Base-by-base conservation (phyloP, 2,888 invertebrate genomes). In the Ligdia adustata region DNA sequence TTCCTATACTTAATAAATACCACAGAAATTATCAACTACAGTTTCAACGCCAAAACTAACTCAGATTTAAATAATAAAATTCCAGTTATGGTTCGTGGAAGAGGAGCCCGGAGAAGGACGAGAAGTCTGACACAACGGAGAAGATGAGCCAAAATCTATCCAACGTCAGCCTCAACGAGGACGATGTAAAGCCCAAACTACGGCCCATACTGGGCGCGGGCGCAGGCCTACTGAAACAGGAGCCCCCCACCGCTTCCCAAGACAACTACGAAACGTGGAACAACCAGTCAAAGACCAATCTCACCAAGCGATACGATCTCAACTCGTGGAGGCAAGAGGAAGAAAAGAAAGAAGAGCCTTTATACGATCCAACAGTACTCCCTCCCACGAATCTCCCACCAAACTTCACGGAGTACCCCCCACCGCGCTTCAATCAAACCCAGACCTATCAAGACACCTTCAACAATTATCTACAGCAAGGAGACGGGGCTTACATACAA, bases 181-280 rank as follows among this genome's bases (percentile, higher is more conserved):
- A 82, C 1, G 84, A 85, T n/a, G 40, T 69, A 0, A 89, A 87
- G 37, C 88, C 89, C 0, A 88, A 87, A 7, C 52, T 88, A 4
- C 69, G 90, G 48, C 90, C 90, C 0, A 90, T 90, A 2, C 58
- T 90, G 1, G 90, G 90, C 0, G 90, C 89, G 0, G 90, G 89
- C 0, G 88, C 88, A 0, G 86, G 81, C 0, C 35, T 87, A 0
- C 12, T 86, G 0, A 66, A 83, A 16, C 86, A 86, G 22, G 22
- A n/a, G 18, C 4, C 18, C 18, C 4, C 6, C 18, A 18, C 6
- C 18, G 18, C 18, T 18, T 18, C 18, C 1, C 82, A 78, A 4
- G 85, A 87, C 0, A 77, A 51, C 1, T 85, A 79, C 15, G 88
- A 88, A 0, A 77, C 78, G 0, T 88, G 89, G 86, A 77, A 79